Evolutionary conservation across 1,140 invertebrate genomes (phyloP).

Genomic region (Scaptomyza montana): DNA sequence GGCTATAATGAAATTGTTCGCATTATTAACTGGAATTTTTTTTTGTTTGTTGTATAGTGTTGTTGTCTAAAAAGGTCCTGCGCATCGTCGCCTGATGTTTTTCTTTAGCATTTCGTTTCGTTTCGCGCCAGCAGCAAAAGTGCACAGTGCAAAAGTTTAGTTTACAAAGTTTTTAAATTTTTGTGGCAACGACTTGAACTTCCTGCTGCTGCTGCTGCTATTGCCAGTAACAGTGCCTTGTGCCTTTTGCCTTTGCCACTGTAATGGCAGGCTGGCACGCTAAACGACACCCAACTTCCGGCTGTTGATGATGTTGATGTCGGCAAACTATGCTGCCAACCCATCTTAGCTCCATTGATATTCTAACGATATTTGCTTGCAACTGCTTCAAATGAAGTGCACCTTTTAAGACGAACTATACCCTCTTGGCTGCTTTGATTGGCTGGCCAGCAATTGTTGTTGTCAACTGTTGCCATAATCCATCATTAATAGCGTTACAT

Average conservation of each 20-base stretch:
- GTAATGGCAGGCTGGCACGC: slow-evolving; percentile 16
- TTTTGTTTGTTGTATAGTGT: slow-evolving; percentile 23
- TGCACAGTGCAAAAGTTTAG: slow-evolving; percentile 76
- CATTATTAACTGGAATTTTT: slow-evolving; percentile 6
- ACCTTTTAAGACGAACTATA: neutral
- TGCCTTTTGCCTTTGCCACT: slow-evolving; percentile 2
- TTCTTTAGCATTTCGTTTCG: slow-evolving; percentile 66
- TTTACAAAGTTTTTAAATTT: slow-evolving; percentile 82
- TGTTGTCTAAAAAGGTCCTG: slow-evolving; percentile 51
- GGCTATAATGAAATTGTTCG: neutral
- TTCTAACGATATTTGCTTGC: slow-evolving; percentile 58
- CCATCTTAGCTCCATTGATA: slow-evolving; percentile 26
- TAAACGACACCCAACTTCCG: slow-evolving; percentile 61
- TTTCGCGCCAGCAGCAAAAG: slow-evolving; percentile 73
- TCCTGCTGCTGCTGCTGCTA: slow-evolving; percentile 31
- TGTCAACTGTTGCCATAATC: slow-evolving; percentile 46
- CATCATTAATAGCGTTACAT: slow-evolving; percentile 60
- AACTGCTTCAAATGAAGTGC: slow-evolving; percentile 22
- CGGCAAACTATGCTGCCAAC: neutral
- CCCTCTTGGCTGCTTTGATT: neutral
- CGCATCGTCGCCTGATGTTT: slow-evolving; percentile 71
- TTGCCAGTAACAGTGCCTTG: slow-evolving; percentile 3
- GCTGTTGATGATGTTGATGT: slow-evolving; percentile 54
- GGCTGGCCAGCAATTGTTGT: neutral
- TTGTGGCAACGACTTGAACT: slow-evolving; percentile 80